Evolutionary conservation across 2,113 vertebrate species (phyloP), one percentile per base, ranked within the genome.

Genomic region (Nymphicus hollandicus): DNA sequence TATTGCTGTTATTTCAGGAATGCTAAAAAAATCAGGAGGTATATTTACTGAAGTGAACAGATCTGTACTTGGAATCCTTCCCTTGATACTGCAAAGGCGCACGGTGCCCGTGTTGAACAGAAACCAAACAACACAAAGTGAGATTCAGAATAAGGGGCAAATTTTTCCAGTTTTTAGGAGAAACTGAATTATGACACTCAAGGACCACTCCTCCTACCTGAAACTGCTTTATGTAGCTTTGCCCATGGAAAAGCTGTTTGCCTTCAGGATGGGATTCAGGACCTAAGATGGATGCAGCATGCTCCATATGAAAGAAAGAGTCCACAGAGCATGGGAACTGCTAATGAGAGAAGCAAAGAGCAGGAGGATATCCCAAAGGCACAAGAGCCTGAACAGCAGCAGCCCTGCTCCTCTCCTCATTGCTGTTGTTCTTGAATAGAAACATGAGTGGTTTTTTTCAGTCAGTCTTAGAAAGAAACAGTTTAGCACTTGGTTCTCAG

Each of bases 1-100:
- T 83, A 88, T 44, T 77, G 88, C 88, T 68, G 88, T n/a, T 95
- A 95, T 94, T 92, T 96, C 88, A 82, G 68, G 91, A 91, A 72
- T 31, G 58, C 82, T 83, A 76, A 92, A 95, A 91, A 85, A 74
- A 29, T 7, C 89, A 73, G 69, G 33, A 76, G 65, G 44, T 88
- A 8, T 90, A 72, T 95, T 93, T 95, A 79, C 65, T 90, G 96
- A 89, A 76, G 69, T 53, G 56, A 88, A 44, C 31, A 63, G 55
- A 56, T 86, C 86, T 79, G 29, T 46, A 47, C 39, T 91, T 88
- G 91, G 91, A 93, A 95, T 65, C 82, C 93, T 93, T 86, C 79
- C 86, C 71, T 72, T 9, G 3, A 46, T 58, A 1, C 79, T 71
- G 81, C 85, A 88, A 66, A 91, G 70, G 73, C 55, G 49, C 81